phyloP scores from a whole-genome alignment of 2,113 vertebrate species.

The Ochotona princeps region DNA sequence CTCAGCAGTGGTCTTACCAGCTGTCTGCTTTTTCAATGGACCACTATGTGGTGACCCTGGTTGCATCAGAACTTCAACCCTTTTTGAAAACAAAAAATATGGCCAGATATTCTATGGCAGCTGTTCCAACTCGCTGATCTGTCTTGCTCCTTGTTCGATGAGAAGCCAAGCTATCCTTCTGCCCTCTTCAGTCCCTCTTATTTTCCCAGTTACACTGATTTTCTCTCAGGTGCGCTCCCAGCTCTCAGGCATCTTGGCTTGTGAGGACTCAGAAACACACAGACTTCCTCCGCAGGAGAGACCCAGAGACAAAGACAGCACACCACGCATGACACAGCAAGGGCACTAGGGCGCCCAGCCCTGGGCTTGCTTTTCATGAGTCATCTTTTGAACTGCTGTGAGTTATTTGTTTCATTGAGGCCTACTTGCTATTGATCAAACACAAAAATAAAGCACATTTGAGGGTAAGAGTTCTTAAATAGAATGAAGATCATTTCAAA shows the following conservation, averaged over 20 bases:
- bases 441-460: not conserved
- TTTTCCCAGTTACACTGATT: not conserved
- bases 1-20: constrained; percentile 42
- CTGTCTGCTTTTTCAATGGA: constrained; percentile 72
- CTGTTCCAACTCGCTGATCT: not conserved
- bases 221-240: not conserved
- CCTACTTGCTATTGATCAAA: not conserved
- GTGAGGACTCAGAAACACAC: not conserved
- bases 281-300: not conserved
- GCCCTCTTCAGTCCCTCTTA: not conserved
- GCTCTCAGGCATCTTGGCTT: not conserved
- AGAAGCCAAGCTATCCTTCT: not conserved
- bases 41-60: not conserved
- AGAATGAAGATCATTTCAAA: not conserved
- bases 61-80: constrained; percentile 57
- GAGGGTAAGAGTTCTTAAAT: not conserved
- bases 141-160: not conserved
- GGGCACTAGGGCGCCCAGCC: rapidly evolving
- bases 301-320: not conserved
- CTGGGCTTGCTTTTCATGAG: not conserved
- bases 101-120: not conserved
- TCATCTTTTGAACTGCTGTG: not conserved
- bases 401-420: not conserved
- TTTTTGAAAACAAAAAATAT: constrained; percentile 54
- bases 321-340: rapidly evolving